phyloP scores from a whole-genome alignment of 2,797 vertebrate species.

The Amphiprion clarkii region DNA sequence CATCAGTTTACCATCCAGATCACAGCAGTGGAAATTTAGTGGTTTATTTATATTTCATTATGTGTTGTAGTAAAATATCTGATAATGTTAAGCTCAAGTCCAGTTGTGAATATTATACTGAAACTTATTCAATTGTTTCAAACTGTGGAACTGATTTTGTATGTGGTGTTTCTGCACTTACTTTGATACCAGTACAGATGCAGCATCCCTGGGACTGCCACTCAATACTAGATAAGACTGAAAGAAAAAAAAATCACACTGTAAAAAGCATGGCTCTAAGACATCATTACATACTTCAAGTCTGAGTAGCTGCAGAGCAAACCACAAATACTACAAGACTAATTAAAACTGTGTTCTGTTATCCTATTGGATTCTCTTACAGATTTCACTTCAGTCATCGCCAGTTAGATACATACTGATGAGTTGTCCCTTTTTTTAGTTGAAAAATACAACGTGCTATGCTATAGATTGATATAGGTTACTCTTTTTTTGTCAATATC shows the following conservation, averaged over 20 bases:
- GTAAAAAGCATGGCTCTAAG: not conserved
- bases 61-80: too few species aligned
- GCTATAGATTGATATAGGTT: not conserved
- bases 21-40: too few species aligned
- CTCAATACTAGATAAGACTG: constrained; percentile 92
- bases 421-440: not conserved
- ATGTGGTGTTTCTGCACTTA: constrained; percentile 79
- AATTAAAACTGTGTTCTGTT: not conserved
- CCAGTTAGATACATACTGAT: not conserved
- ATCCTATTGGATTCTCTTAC: not conserved
- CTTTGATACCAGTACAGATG: constrained; percentile 95
- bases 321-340: not conserved
- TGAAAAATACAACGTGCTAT: not conserved
- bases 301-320: not conserved
- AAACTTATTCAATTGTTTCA: too few species aligned
- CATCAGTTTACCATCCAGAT: too few species aligned
- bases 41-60: too few species aligned
- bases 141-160: not conserved
- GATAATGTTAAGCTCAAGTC: too few species aligned
- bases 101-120: too few species aligned
- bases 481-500: not conserved
- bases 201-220: constrained; percentile 92
- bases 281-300: not conserved
- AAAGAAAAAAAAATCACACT: constrained; percentile 41
- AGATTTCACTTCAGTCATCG: not conserved